phyloP scores from a whole-genome alignment of 2,888 invertebrate species.

The Gymnocheta viridis region DNA sequence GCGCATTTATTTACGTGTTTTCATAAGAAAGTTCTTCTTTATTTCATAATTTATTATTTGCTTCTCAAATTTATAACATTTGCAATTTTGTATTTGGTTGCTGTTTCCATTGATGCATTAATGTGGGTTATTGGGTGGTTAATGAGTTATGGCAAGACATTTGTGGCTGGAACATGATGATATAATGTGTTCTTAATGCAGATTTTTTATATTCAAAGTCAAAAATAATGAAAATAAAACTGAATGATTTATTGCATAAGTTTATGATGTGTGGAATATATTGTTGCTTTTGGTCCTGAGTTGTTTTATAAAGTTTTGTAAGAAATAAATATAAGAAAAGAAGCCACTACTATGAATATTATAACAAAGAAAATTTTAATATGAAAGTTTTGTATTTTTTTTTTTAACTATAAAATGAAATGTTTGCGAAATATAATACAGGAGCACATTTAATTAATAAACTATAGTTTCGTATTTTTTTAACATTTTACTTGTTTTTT shows the following conservation, averaged over 20 bases:
- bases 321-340: constrained; percentile 33
- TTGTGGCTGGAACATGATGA: not conserved
- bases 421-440: not conserved
- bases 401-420: too few relatives aligned
- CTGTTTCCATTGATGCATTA: not conserved
- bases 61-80: constrained; percentile 22
- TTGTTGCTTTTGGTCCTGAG: not conserved
- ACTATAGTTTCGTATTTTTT: too few relatives aligned
- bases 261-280: constrained; percentile 59
- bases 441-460: too few relatives aligned
- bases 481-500: too few relatives aligned
- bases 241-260: constrained; percentile 61
- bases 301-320: constrained; percentile 4
- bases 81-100: not conserved
- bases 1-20: constrained; percentile 15
- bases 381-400: not conserved
- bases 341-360: not conserved
- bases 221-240: constrained; percentile 19
- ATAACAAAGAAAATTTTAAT: constrained; percentile 1
- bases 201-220: constrained; percentile 42
- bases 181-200: constrained; percentile 18
- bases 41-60: not conserved
- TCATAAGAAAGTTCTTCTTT: not conserved
- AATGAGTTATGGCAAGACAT: constrained; percentile 5
- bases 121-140: not conserved